Evolutionary conservation across 2,113 vertebrate species (phyloP).

Genomic region (Shinisaurus crocodilurus): DNA sequence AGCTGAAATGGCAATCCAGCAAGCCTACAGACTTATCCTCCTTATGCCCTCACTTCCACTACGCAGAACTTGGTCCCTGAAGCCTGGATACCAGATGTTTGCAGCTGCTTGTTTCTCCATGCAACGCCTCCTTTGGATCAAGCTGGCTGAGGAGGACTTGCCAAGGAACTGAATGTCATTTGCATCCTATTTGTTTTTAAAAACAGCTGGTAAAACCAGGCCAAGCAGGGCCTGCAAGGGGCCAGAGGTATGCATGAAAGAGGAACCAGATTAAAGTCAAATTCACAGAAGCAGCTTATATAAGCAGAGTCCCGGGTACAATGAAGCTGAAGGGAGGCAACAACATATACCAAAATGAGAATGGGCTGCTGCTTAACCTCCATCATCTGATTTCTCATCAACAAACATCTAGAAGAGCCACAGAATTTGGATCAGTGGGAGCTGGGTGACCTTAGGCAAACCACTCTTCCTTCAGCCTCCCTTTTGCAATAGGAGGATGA

Average conservation of each 20-base stretch:
- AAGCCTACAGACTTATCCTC: background rate
- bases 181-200: background rate
- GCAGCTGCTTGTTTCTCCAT: slow-evolving; percentile 4
- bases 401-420: background rate
- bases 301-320: background rate
- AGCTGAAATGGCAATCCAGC: background rate
- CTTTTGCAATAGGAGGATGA: background rate
- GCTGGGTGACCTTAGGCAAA: background rate
- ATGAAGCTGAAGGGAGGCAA: background rate
- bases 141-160: background rate
- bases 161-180: background rate
- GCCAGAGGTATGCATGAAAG: slow-evolving; percentile 1
- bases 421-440: background rate
- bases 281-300: background rate
- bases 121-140: background rate
- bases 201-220: slow-evolving; percentile 27
- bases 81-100: slow-evolving; percentile 22
- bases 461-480: background rate
- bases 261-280: background rate
- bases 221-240: background rate
- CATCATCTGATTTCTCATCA: background rate
- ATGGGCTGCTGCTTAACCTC: background rate
- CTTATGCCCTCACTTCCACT: background rate
- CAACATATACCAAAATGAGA: background rate
- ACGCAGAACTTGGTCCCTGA: background rate